Evolutionary conservation across 2,113 vertebrate genomes (phyloP).

Genomic region (Girardinichthys multiradiatus): DNA sequence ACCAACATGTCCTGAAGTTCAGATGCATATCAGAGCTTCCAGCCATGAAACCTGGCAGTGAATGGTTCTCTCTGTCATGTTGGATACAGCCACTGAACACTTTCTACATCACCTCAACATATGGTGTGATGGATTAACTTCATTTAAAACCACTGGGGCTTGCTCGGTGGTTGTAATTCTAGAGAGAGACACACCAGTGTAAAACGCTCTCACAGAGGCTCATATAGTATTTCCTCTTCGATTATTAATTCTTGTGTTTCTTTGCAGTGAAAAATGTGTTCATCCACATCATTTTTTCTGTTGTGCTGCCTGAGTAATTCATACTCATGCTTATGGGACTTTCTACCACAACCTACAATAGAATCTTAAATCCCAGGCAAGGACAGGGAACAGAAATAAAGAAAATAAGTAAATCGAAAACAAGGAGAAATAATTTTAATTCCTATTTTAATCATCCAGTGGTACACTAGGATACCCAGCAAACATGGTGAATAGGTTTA

Average conservation of each 20-base stretch:
- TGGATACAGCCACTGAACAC: constrained; percentile 22
- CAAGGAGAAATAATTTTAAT: neutral
- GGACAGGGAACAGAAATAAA: neutral
- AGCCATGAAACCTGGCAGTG: constrained; percentile 12
- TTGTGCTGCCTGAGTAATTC: no score
- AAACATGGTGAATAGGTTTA: no score
- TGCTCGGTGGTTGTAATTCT: constrained; percentile 10
- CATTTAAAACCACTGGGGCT: constrained; percentile 26
- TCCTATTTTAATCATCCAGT: no score
- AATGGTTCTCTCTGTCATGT: constrained; percentile 6
- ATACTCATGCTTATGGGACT: no score
- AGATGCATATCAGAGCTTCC: constrained; percentile 3
- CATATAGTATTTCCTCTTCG: neutral
- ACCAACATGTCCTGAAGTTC: neutral
- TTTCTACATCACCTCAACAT: constrained; percentile 18
- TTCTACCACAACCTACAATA: neutral
- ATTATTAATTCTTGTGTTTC: neutral
- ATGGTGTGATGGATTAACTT: constrained; percentile 44
- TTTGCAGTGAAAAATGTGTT: neutral
- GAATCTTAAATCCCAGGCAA: neutral
- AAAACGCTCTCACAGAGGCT: neutral
- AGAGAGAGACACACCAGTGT: constrained; percentile 1
- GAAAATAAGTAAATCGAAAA: neutral
- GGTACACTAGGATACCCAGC: no score
- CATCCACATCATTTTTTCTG: neutral